These are phyloP conservation scores for Gallinago paraguaiae DNA, from an alignment of 2,113 vertebrate genomes.

Conservation along the genomic window DNA sequence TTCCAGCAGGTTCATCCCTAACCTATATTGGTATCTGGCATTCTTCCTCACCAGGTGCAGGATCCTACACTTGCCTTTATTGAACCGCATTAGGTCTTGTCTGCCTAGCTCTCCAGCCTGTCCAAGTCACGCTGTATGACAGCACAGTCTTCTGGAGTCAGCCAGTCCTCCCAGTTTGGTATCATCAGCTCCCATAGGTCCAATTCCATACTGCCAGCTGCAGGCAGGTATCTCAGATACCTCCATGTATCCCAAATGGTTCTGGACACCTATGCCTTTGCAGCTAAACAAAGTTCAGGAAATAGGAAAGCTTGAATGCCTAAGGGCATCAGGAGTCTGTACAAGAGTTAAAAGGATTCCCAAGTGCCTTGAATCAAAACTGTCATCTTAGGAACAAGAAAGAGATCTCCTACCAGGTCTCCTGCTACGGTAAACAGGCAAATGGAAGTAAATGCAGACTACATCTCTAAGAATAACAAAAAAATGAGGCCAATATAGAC, in stretches of 20 bases:
- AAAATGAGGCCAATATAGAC: not conserved
- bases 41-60: no score
- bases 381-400: not conserved
- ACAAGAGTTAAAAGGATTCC: not conserved
- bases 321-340: not conserved
- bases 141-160: no score
- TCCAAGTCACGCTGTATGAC: no score
- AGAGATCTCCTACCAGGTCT: not conserved
- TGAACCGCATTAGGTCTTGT: no score
- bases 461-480: not conserved
- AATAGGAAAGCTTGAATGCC: not conserved
- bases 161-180: no score
- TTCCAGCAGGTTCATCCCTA: no score
- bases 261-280: not conserved
- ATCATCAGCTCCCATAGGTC: not conserved
- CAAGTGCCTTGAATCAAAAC: not conserved
- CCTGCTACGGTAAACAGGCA: not conserved
- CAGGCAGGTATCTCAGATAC: not conserved
- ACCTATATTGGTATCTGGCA: no score
- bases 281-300: not conserved
- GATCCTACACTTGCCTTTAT: no score
- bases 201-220: not conserved
- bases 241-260: not conserved
- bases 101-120: no score
- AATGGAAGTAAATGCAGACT: not conserved